Evolutionary conservation across 2,888 invertebrate genomes (phyloP).

Genomic region (Lymantria dispar): DNA sequence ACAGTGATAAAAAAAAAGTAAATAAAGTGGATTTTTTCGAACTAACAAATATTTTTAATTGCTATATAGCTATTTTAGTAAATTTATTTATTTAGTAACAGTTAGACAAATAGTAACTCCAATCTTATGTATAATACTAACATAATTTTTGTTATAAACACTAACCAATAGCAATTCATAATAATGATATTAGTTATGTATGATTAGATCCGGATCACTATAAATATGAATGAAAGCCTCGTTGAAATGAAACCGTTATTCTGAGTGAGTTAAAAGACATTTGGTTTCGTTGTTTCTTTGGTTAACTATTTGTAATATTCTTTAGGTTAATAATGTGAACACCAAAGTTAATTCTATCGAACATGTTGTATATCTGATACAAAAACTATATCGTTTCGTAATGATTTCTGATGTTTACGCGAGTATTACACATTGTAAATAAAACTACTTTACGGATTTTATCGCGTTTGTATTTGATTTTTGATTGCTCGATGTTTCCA

Average conservation of each 20-base stretch:
- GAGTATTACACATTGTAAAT: too few species aligned
- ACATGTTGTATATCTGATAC: constrained; percentile 29
- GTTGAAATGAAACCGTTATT: constrained; percentile 29
- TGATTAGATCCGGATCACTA: constrained; percentile 26
- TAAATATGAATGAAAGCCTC: constrained; percentile 17
- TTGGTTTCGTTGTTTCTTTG: constrained; percentile 60
- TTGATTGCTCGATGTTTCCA: too few species aligned
- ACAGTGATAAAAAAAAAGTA: constrained; percentile 25
- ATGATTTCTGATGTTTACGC: too few species aligned
- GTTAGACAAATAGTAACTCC: constrained; percentile 9
- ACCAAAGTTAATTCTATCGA: constrained; percentile 63
- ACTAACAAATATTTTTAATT: constrained; percentile 20
- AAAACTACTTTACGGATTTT: too few species aligned
- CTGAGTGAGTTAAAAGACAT: constrained; percentile 66
- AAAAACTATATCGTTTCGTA: constrained; percentile 27
- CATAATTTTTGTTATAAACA: constrained; percentile 19
- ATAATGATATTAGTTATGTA: constrained; percentile 27
- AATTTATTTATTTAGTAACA: constrained; percentile 21
- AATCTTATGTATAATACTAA: constrained; percentile 19
- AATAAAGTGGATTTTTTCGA: constrained; percentile 20
- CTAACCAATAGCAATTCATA: constrained; percentile 20
- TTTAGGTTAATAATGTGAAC: constrained; percentile 63
- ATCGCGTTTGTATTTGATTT: too few species aligned
- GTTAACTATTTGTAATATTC: constrained; percentile 69
- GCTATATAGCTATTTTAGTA: constrained; percentile 11